Evolutionary conservation across 2,888 invertebrate genomes (phyloP).

Genomic region (Hypomecis punctinalis): DNA sequence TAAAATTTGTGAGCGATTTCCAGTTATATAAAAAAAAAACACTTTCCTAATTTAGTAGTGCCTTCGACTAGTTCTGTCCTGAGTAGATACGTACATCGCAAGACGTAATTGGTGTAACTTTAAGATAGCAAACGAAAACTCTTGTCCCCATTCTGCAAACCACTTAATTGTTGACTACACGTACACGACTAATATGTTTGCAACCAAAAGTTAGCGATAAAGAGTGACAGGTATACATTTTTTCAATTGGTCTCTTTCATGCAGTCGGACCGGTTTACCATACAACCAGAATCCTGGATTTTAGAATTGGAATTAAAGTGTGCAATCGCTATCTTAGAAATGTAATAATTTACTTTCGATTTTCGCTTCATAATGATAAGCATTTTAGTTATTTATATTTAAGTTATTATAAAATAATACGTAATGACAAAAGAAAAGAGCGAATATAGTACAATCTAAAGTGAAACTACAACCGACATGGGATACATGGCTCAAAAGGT

Average conservation of each 20-base stretch:
- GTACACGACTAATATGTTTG: no score
- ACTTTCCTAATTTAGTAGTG: no score
- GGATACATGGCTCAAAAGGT: background rate
- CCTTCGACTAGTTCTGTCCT: no score
- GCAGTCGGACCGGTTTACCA: constrained; percentile 4
- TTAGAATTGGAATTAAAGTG: constrained; percentile 2
- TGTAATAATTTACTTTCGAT: constrained; percentile 35
- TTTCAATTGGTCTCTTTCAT: background rate
- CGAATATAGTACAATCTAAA: background rate
- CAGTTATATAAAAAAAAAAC: no score
- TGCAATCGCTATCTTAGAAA: constrained; percentile 33
- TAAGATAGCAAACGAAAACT: no score
- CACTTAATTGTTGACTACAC: no score
- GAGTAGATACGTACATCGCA: no score
- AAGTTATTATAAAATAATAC: constrained; percentile 19
- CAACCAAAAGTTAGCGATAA: no score
- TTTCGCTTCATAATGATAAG: constrained; percentile 31
- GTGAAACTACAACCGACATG: background rate
- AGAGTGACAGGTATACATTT: no score
- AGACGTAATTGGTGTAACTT: no score
- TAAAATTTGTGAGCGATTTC: no score
- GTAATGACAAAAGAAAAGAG: background rate
- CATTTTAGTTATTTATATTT: background rate
- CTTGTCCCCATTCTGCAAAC: no score
- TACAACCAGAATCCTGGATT: background rate